These are phyloP conservation scores for Meandrina meandrites DNA, from an alignment of 92 coral and sea anemone genomes.

Conservation along the genomic window DNA sequence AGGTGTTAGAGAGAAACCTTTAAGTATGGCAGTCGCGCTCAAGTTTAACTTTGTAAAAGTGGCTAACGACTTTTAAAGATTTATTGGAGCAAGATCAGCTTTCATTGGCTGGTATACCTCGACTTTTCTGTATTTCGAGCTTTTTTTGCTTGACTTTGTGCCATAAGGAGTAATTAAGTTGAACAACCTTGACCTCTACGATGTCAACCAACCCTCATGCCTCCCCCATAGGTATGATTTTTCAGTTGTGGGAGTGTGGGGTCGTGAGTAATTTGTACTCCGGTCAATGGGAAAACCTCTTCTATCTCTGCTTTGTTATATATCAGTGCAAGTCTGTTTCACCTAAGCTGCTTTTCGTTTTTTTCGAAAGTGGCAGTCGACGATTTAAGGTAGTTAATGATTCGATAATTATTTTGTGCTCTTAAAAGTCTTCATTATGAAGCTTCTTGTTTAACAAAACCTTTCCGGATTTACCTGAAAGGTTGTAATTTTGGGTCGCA, in stretches of 20 bases:
- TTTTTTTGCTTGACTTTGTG: not conserved
- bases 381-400: not conserved
- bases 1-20: conserved; percentile 19
- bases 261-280: not conserved
- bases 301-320: not conserved
- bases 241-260: not conserved
- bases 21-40: not conserved
- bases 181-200: not conserved
- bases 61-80: conserved; percentile 5
- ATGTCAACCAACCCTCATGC: not conserved
- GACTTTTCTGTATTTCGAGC: not conserved
- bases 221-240: not conserved
- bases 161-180: not conserved
- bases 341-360: not conserved
- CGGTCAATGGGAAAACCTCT: not conserved
- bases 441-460: not conserved
- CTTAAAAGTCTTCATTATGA: not conserved
- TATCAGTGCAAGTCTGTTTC: not conserved
- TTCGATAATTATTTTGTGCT: not conserved
- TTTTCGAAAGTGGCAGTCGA: not conserved
- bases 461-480: not conserved
- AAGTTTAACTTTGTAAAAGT: conserved; percentile 11
- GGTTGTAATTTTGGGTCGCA: not conserved
- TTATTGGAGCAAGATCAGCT: not conserved
- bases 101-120: not conserved